These are phyloP conservation scores for Euwallacea fornicatus DNA, from an alignment of 1,140 invertebrate species.

Conservation along the genomic window DNA sequence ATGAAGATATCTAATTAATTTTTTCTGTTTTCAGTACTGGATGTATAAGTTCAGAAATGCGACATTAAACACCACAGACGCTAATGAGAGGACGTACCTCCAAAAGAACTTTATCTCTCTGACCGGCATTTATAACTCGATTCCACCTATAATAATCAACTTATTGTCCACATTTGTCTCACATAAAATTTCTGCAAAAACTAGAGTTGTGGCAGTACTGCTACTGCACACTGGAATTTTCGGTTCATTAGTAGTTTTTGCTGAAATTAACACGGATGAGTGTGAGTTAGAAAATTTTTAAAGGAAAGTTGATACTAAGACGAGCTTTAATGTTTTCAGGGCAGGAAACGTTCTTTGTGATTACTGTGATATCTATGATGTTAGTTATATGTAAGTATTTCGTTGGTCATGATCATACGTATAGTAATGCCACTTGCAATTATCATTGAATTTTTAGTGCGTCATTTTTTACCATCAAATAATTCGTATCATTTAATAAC, in stretches of 20 bases:
- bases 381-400: constrained; percentile 15
- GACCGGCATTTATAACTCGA: constrained; percentile 1
- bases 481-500: no score
- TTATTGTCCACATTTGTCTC: constrained; percentile 18
- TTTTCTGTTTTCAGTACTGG: constrained; percentile 34
- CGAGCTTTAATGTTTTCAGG: constrained; percentile 4
- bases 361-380: constrained; percentile 3
- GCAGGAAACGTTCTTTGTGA: constrained; percentile 9
- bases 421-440: no score
- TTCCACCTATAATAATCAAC: constrained; percentile 14
- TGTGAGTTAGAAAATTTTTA: constrained; percentile 26
- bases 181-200: constrained; percentile 25
- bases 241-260: constrained; percentile 13
- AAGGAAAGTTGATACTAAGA: background rate
- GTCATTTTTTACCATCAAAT: no score
- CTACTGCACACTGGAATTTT: constrained; percentile 13
- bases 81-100: constrained; percentile 31
- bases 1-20: background rate
- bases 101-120: constrained; percentile 29
- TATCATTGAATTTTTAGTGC: no score
- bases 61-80: constrained; percentile 14
- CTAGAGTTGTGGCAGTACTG: constrained; percentile 23
- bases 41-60: constrained; percentile 40
- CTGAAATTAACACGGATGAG: constrained; percentile 32
- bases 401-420: no score